phyloP scores from a whole-genome alignment of 2,888 invertebrate genomes.

The Lithophane leautieri region DNA sequence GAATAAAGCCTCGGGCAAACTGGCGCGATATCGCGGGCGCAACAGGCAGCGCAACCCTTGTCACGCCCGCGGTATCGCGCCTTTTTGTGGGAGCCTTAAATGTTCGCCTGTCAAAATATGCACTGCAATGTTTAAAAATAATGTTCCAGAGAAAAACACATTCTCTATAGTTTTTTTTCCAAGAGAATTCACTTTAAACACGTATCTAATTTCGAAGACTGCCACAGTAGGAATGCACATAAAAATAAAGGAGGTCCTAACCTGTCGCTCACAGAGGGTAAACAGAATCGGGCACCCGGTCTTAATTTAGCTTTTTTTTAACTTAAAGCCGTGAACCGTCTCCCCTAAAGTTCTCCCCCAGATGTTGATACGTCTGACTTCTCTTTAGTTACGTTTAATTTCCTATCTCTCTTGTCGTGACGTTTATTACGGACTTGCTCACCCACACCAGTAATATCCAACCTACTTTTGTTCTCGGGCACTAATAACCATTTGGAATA shows the following conservation, averaged over 20 bases:
- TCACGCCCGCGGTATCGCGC: no score
- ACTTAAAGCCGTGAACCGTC: slow-evolving; percentile 58
- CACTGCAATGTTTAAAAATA: background rate
- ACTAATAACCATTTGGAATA: slow-evolving; percentile 88
- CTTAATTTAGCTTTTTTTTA: slow-evolving; percentile 83
- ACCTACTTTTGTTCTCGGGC: slow-evolving; percentile 81
- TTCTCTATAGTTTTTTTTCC: no score
- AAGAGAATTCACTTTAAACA: slow-evolving; percentile 44
- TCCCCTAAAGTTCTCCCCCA: slow-evolving; percentile 81
- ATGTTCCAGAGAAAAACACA: background rate
- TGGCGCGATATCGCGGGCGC: no score
- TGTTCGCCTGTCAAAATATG: background rate
- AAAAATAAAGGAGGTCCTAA: slow-evolving; percentile 78
- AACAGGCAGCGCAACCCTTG: no score
- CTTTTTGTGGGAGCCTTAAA: no score
- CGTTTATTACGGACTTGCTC: slow-evolving; percentile 84
- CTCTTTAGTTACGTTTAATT: slow-evolving; percentile 89
- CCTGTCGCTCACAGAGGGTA: slow-evolving; percentile 85
- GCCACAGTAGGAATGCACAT: slow-evolving; percentile 52
- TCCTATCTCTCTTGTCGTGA: slow-evolving; percentile 87
- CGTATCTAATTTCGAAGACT: slow-evolving; percentile 57
- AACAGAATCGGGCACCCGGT: slow-evolving; percentile 82
- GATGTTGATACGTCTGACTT: slow-evolving; percentile 83
- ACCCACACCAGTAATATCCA: slow-evolving; percentile 78
- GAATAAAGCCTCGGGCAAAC: background rate